Base-by-base conservation (phyloP, 2,797 vertebrate genomes). In the Lepus townsendii region DNA sequence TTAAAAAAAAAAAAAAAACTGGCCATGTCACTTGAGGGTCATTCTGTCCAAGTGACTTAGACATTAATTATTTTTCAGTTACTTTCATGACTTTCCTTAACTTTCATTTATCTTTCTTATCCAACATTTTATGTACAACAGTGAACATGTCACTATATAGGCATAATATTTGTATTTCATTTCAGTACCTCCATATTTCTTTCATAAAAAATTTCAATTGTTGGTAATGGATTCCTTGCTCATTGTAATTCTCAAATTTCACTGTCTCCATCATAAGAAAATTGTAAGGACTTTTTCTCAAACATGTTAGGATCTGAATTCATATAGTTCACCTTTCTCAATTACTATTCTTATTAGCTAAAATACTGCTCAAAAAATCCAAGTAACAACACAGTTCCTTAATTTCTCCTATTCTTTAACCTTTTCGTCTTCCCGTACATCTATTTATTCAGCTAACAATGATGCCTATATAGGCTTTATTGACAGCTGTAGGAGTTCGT, bases 31-130 rank as follows among this genome's bases (percentile, higher is more conserved):
- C 35, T n/a, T 88, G 22, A 76, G 50, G 73, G 10, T 91, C 26
- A 30, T 83, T 91, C 52, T 57, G 5, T 73, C 26, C 79, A 38
- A 76, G 42, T 80, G n/a, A 65, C 26, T 84, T 30, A 62, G 11
- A 42, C 22, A 30, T 62, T 76, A 52, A 77, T 38, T 26, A 12
- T 27, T 35, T 76, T 73, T 82, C 7, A 54, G 57, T 80, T 86
- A 68, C 27, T 72, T 4, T 19, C 11, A 4, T 71, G 27, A 2
- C 26, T 84, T 77, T 63, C 72, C 88, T 95, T 66, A 87, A 42
- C 16, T 63, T 88, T 83, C 17, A 24, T 68, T 90, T 79, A 14
- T 77, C 50, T 92, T 71, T 83, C 32, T 22, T 85, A 35, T 85
- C 50, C 30, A 83, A 35, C 62, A 4, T 89, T 50, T 66, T 20